Base-by-base conservation (phyloP, 2,888 invertebrate genomes). In the Parochlus steinenii region DNA sequence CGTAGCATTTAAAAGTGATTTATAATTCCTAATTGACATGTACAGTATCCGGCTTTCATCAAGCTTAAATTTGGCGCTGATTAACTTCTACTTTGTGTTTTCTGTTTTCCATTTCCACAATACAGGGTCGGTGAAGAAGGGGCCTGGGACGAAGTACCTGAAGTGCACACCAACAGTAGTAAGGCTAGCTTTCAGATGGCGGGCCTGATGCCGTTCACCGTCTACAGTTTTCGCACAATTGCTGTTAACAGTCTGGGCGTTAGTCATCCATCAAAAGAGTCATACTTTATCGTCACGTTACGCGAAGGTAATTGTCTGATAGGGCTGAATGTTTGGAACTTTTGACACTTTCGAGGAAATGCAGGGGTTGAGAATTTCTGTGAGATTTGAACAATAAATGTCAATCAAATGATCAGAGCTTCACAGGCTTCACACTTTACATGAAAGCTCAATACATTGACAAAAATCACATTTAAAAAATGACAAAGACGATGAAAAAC, bases 201-300 rank as follows among this genome's bases (percentile, higher is more conserved):
- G 42, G 66, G 64, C 40, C 63, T 82, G 44, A 62, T 66, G 44
- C 79, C 81, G 31, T 80, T 72, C 58, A 79, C 75, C 31, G 74
- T 76, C 39, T 81, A 82, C 61, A 74, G 73, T 51, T 77, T 81
- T 58, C 65, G 74, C 39, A 67, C 80, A 44, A 57, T 69, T 46
- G 77, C 77, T 31, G 73, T 74, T 39, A 82, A 80, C 55, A 69
- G 66, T 42, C 65, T 74, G 58, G 79, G 79, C 44, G 61, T 64
- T 41, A 76, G 76, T 54, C 61, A 61, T 40, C 71, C 75, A 43
- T 72, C 75, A 55, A 68, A 69, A 52, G 69, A 71, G 49, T 75
- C 76, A 38, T 77, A 74, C 60, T 75, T 70, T 56, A 74, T 75
- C 62, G 69, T 77, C 45, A 78, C 78, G 35, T 63, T 77, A 43